A percentile compares a stretch with the other conserved stretches of the same genome.
These are phyloP conservation scores for Dynastes maya DNA, from an alignment of 2,888 invertebrate genomes.

Conservation along the genomic window DNA sequence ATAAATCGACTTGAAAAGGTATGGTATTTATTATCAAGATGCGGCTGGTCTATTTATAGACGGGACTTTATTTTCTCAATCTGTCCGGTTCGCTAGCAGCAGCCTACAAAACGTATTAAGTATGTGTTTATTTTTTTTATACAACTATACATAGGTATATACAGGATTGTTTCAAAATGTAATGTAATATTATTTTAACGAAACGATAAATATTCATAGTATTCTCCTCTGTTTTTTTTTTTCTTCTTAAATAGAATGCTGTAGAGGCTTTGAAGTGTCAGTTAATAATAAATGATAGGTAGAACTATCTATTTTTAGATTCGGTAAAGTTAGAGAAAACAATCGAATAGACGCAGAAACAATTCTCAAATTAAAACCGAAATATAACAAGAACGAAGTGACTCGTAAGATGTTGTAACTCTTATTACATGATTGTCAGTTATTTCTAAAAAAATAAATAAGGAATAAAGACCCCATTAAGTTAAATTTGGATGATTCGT, in stretches of 20 bases:
- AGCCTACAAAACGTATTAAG: neutral
- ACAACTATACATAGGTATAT: constrained; percentile 71
- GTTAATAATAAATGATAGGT: constrained; percentile 5
- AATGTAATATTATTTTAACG: constrained; percentile 16
- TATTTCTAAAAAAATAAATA: constrained; percentile 51
- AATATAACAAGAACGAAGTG: constrained; percentile 9
- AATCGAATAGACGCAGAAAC: neutral
- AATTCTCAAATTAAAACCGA: neutral
- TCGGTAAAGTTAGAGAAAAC: neutral
- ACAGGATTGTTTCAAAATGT: constrained; percentile 55
- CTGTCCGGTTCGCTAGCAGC: neutral
- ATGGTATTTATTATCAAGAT: no score
- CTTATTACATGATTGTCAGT: constrained; percentile 50
- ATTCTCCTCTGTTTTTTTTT: neutral
- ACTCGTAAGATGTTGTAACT: neutral
- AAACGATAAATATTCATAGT: constrained; percentile 15
- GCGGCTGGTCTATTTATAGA: no score
- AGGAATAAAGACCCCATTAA: constrained; percentile 49
- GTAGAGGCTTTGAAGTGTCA: neutral
- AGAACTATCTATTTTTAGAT: neutral
- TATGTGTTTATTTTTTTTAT: constrained; percentile 11
- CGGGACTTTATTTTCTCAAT: no score
- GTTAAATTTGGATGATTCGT: neutral
- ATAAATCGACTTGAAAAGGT: no score
- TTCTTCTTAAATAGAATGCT: neutral